These are phyloP conservation scores for Cydia strobilella DNA, from an alignment of 1,140 invertebrate species.

Conservation along the genomic window DNA sequence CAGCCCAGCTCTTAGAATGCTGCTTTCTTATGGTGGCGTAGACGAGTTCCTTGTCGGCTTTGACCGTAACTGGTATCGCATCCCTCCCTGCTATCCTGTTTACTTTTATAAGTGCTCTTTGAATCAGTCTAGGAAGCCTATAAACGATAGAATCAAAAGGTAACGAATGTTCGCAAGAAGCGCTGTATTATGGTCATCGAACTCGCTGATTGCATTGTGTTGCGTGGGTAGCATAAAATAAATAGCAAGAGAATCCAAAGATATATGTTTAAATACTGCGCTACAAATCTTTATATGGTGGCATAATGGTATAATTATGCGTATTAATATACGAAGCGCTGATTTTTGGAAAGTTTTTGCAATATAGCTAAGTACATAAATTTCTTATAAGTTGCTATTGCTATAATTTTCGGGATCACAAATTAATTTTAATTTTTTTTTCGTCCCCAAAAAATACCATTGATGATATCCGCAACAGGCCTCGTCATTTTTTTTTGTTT, in stretches of 20 bases:
- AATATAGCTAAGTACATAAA: no score
- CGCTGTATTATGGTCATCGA: background rate
- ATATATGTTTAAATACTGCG: background rate
- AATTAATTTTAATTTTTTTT: no score
- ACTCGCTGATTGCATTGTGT: background rate
- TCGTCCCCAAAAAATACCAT: no score
- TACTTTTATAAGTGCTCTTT: background rate
- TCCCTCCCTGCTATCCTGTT: slow-evolving; percentile 16
- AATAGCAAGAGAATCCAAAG: background rate
- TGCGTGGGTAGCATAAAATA: background rate
- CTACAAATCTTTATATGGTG: no score
- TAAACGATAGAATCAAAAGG: slow-evolving; percentile 8
- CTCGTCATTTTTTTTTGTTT: no score
- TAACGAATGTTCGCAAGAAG: slow-evolving; percentile 1
- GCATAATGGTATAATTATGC: no score
- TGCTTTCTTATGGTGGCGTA: slow-evolving; percentile 22
- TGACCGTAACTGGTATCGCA: slow-evolving; percentile 22
- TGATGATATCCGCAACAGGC: no score
- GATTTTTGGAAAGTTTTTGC: no score
- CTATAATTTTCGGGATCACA: no score
- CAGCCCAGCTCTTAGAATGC: slow-evolving; percentile 9
- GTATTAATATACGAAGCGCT: no score
- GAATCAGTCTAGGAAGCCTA: slow-evolving; percentile 1
- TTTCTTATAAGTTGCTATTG: no score
- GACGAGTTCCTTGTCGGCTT: background rate